Conservation (phyloP, 2,888 invertebrate species). For the Agrypnus murinus region DNA sequence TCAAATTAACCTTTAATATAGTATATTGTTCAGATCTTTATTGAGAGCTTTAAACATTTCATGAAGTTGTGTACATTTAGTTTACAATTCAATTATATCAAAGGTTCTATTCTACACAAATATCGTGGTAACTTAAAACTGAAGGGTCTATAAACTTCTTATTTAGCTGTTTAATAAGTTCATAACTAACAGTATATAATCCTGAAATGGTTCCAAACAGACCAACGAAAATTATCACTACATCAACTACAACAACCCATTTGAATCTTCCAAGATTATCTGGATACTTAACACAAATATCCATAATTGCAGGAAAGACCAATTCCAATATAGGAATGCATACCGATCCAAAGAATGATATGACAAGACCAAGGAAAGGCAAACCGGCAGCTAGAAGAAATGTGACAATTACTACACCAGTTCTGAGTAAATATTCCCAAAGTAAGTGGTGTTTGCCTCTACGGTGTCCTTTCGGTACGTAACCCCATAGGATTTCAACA, state of each 20-base stretch:
- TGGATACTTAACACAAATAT: slow-evolving; percentile 87
- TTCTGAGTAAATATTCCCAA: slow-evolving; percentile 69
- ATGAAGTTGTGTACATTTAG: too few species aligned
- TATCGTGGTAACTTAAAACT: too few species aligned
- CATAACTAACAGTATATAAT: too few species aligned
- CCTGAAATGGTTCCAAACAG: too few species aligned
- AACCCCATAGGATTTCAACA: slow-evolving; percentile 84
- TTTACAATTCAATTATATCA: too few species aligned
- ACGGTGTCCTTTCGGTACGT: slow-evolving; percentile 68
- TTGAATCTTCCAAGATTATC: slow-evolving; percentile 73
- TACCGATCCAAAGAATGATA: slow-evolving; percentile 89
- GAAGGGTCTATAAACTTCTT: too few species aligned
- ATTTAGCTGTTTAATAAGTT: too few species aligned
- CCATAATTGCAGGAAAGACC: slow-evolving; percentile 92
- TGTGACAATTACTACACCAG: slow-evolving; percentile 67
- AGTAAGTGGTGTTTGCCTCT: slow-evolving; percentile 59
- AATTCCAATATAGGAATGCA: slow-evolving; percentile 91
- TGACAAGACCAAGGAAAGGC: slow-evolving; percentile 82
- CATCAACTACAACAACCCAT: slow-evolving; percentile 73
- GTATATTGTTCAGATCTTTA: too few species aligned
- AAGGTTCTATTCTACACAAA: too few species aligned
- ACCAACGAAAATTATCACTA: slow-evolving; percentile 77
- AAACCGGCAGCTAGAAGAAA: slow-evolving; percentile 78
- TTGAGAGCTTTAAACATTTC: too few species aligned
- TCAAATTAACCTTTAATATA: too few species aligned